Evolutionary conservation across 2,888 invertebrate species (phyloP).

Genomic region (Patella ulyssiponensis): DNA sequence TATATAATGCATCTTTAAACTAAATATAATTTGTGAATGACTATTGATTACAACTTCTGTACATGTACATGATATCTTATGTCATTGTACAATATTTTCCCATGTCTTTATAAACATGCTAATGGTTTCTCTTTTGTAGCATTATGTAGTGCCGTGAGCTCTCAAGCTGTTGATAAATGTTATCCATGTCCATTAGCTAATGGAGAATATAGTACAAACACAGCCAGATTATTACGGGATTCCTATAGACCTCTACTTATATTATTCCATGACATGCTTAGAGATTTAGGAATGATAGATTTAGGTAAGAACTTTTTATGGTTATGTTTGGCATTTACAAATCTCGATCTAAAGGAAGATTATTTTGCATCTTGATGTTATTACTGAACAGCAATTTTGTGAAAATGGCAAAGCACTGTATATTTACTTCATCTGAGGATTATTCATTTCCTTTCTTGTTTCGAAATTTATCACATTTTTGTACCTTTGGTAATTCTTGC

Average conservation of each 20-base stretch:
- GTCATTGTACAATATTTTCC: too few species aligned
- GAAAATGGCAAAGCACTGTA: not conserved
- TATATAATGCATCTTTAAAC: too few species aligned
- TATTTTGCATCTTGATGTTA: not conserved
- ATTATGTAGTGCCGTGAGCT: slow-evolving; percentile 57
- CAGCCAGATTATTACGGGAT: slow-evolving; percentile 64
- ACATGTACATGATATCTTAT: too few species aligned
- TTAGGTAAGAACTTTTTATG: slow-evolving; percentile 30
- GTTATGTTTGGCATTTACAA: not conserved
- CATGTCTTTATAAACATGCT: not conserved
- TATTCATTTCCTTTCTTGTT: too few species aligned
- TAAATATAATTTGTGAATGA: too few species aligned
- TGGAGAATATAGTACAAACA: slow-evolving; percentile 63
- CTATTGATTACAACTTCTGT: too few species aligned
- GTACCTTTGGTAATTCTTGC: too few species aligned
- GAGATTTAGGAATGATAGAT: slow-evolving; percentile 45
- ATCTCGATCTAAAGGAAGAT: not conserved
- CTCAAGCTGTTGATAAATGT: slow-evolving; percentile 63
- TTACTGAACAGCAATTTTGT: not conserved
- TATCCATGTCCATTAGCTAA: slow-evolving; percentile 63
- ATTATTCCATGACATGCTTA: slow-evolving; percentile 53
- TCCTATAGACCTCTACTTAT: slow-evolving; percentile 63
- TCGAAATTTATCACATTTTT: too few species aligned
- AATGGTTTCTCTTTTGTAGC: slow-evolving; percentile 43
- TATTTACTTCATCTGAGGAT: too few species aligned